Evolutionary conservation across 2,113 vertebrate genomes (phyloP), one percentile per base, ranked within the genome.

Genomic region (Hoplias malabaricus): DNA sequence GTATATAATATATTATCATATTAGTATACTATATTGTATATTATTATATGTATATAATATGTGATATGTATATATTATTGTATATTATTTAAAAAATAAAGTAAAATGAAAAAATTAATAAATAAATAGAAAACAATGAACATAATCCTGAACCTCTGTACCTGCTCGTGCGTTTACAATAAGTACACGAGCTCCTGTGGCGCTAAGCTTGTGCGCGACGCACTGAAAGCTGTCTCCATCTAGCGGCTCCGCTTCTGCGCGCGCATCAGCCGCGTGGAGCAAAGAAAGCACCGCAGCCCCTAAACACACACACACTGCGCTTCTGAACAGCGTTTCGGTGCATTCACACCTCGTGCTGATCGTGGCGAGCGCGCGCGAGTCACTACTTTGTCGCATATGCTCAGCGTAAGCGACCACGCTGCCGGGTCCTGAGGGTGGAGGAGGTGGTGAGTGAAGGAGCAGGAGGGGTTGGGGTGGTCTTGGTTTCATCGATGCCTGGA

Each of bases 181-280:
- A 48, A 19, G 14, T 53, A 21, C 6, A 23, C 48, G 48, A 21
- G n/a, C 48, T 21, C 2, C 48, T 23, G n/a, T 53, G n/a, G 48
- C 48, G 48, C 48, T 23, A 7, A 23, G 48, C 48, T 53, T 11
- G 43, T n/a, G 16, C 11, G 4, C 12, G 48, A 53, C n/a, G 48
- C 48, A 10, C n/a, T 80, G 78, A 78, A 68, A 82, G 53, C 72
- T 87, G 84, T 84, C 86, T 87, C 86, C 86, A 85, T 82, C 86
- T 87, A 87, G 84, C 63, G 86, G 86, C 61, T 31, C 46, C 11
- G 38, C 36, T 50, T 8, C 42, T 73, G 59, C 40, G 74, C 43
- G 27, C 50, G 19, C 12, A 62, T 21, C 23, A 61, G 48, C 16
- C 27, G 43, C 36, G 25, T 62, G 40, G 34, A 46, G 29, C 11